phyloP scores from a whole-genome alignment of 2,797 vertebrate genomes.

The Danio albolineatus region DNA sequence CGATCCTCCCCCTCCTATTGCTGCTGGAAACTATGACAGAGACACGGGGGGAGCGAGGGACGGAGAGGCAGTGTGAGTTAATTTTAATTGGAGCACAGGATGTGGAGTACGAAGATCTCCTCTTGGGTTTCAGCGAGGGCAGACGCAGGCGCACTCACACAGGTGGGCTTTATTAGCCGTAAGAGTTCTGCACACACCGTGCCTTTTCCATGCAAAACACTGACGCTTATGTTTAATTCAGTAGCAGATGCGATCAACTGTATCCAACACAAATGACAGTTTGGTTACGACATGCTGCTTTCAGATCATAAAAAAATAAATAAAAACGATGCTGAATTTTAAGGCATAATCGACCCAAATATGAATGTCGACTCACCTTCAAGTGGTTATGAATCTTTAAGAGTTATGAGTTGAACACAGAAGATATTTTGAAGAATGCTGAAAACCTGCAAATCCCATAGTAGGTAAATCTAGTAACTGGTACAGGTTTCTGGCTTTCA shows the following conservation, averaged over 20 bases:
- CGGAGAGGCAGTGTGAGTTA: constrained; percentile 41
- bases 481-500: too few species aligned
- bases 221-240: constrained; percentile 29
- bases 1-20: constrained; percentile 61
- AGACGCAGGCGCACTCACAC: constrained; percentile 46
- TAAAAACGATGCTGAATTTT: neutral
- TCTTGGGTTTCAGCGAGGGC: constrained; percentile 55
- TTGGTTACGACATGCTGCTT: neutral
- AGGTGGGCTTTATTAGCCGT: constrained; percentile 60
- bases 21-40: constrained; percentile 82
- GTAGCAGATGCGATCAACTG: neutral
- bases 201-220: constrained; percentile 30
- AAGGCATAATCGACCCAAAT: too few species aligned
- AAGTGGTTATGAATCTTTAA: too few species aligned
- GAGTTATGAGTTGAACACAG: too few species aligned
- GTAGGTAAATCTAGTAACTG: too few species aligned
- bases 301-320: neutral
- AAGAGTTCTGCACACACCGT: neutral
- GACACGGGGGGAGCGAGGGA: constrained; percentile 50
- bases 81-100: constrained; percentile 64
- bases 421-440: too few species aligned
- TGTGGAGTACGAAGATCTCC: constrained; percentile 54
- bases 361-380: too few species aligned
- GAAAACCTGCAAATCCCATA: too few species aligned
- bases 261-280: neutral